Evolutionary conservation across 1,140 invertebrate genomes (phyloP).

Genomic region (Coptotermes formosanus): DNA sequence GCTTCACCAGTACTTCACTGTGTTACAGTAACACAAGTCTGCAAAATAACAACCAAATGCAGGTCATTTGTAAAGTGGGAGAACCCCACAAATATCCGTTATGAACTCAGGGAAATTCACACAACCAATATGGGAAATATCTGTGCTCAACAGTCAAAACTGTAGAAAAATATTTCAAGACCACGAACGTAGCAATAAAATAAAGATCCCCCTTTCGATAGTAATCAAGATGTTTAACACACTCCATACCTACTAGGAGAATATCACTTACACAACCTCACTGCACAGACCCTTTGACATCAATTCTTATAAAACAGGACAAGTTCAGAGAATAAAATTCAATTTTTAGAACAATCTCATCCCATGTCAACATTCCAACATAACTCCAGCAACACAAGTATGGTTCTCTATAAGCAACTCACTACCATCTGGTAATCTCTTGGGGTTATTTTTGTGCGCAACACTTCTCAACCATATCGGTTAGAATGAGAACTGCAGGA

Average conservation of each 20-base stretch:
- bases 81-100: neutral
- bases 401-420: neutral
- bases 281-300: neutral
- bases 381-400: neutral
- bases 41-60: neutral
- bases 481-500: conserved; percentile 5
- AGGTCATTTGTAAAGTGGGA: neutral
- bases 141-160: neutral
- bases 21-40: neutral
- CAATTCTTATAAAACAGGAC: neutral
- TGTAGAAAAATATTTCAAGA: neutral
- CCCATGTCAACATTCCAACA: neutral
- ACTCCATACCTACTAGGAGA: neutral
- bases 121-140: neutral
- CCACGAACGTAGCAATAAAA: neutral
- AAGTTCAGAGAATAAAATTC: neutral
- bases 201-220: neutral
- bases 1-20: neutral
- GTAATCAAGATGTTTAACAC: neutral
- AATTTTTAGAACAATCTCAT: neutral
- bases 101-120: neutral
- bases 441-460: conserved; percentile 11
- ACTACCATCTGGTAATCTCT: conserved; percentile 4
- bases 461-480: neutral
- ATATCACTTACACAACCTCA: neutral